Evolutionary conservation across 2,888 invertebrate genomes (phyloP).

Genomic region (Leptinotarsa peninsularis): DNA sequence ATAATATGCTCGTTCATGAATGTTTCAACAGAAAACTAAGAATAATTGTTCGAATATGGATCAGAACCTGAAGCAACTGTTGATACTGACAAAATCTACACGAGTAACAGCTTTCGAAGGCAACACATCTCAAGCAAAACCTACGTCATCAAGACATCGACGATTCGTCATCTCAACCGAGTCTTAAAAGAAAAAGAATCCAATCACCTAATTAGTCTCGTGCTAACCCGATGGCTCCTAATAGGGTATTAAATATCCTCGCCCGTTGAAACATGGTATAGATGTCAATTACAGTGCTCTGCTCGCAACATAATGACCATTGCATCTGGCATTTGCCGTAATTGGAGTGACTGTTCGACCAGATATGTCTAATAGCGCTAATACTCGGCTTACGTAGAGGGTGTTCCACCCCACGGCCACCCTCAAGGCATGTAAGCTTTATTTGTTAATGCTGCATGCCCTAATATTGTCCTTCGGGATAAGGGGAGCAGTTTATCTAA

Average conservation of each 20-base stretch:
- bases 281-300: constrained; percentile 46
- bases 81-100: no score
- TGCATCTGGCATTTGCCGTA: constrained; percentile 56
- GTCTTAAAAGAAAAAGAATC: neutral
- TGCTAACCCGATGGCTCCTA: constrained; percentile 25
- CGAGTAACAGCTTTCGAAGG: no score
- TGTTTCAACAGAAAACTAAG: no score
- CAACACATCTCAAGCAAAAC: neutral
- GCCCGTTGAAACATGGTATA: constrained; percentile 34
- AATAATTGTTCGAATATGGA: no score
- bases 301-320: constrained; percentile 45
- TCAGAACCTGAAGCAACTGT: no score
- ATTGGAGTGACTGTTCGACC: constrained; percentile 62
- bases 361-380: constrained; percentile 63
- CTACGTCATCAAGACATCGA: constrained; percentile 5
- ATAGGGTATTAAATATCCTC: constrained; percentile 38
- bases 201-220: constrained; percentile 18
- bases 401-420: constrained; percentile 47
- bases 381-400: constrained; percentile 55
- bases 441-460: constrained; percentile 59
- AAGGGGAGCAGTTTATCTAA: constrained; percentile 59
- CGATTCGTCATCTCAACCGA: constrained; percentile 6
- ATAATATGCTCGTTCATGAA: no score
- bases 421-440: constrained; percentile 58
- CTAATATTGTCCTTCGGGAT: constrained; percentile 63